Conservation (phyloP, 2,797 vertebrate genomes). For the Gephyroberyx darwinii region DNA sequence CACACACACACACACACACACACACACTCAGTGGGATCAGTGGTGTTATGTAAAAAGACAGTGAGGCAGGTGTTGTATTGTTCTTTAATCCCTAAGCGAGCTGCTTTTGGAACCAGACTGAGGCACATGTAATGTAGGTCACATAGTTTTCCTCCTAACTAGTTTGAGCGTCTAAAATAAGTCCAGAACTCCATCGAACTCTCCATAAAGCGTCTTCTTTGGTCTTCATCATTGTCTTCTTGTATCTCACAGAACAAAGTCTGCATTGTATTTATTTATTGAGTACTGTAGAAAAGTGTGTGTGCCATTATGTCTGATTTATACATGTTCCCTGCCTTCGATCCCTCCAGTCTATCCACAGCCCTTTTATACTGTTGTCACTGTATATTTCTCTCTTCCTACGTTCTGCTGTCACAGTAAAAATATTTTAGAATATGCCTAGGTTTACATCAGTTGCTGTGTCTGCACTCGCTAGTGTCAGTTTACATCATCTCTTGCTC, state of each 20-base stretch:
- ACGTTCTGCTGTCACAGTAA: neutral
- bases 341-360: neutral
- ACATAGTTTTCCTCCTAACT: constrained; percentile 43
- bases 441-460: neutral
- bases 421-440: constrained; percentile 20
- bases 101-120: constrained; percentile 42
- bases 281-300: constrained; percentile 11
- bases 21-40: constrained; percentile 41
- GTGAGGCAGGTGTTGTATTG: constrained; percentile 66
- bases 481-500: neutral
- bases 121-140: constrained; percentile 56
- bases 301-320: neutral
- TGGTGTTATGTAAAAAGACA: constrained; percentile 69
- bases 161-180: constrained; percentile 57
- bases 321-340: constrained; percentile 1
- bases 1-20: neutral
- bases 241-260: constrained; percentile 10
- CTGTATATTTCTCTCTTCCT: neutral
- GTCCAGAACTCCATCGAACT: constrained; percentile 30
- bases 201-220: constrained; percentile 22
- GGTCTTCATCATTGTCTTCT: constrained; percentile 4
- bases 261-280: neutral
- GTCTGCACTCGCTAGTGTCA: neutral
- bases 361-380: neutral
- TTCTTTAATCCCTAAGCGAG: constrained; percentile 69